Conservation (phyloP, 1,140 invertebrate species). For the Apis mellifera region DNA sequence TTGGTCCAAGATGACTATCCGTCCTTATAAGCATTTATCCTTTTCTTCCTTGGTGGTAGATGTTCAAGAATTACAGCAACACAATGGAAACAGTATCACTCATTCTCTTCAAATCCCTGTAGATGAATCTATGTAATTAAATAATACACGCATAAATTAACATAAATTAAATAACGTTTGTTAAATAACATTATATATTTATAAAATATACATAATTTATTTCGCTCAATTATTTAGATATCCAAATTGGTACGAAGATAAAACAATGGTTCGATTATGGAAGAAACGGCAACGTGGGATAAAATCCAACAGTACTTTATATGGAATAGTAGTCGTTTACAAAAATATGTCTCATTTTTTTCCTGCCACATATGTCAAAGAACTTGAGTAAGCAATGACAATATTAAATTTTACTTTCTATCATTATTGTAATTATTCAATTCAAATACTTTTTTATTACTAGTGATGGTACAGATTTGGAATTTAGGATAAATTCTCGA, state of each 20-base stretch:
- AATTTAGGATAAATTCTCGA: constrained; percentile 85
- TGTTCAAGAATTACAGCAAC: constrained; percentile 67
- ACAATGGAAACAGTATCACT: constrained; percentile 63
- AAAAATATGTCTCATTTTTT: constrained; percentile 82
- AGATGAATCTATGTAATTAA: constrained; percentile 71
- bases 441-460: background rate
- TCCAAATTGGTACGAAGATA: constrained; percentile 79
- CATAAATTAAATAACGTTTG: constrained; percentile 2
- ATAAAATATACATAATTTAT: background rate
- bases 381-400: constrained; percentile 79
- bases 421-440: background rate
- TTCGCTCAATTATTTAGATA: constrained; percentile 67
- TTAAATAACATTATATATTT: background rate
- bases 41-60: constrained; percentile 71
- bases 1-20: constrained; percentile 65
- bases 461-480: constrained; percentile 85
- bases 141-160: no score
- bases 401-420: no score
- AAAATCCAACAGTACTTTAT: constrained; percentile 65
- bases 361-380: constrained; percentile 79
- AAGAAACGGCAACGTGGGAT: constrained; percentile 61
- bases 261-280: constrained; percentile 74
- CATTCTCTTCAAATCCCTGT: constrained; percentile 73
- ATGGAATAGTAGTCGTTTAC: constrained; percentile 80
- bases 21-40: constrained; percentile 61